These are phyloP conservation scores for Turritopsis dohrnii DNA, from an alignment of 30 jellyfish, hydroid and myxozoan genomes.

Conservation along the genomic window DNA sequence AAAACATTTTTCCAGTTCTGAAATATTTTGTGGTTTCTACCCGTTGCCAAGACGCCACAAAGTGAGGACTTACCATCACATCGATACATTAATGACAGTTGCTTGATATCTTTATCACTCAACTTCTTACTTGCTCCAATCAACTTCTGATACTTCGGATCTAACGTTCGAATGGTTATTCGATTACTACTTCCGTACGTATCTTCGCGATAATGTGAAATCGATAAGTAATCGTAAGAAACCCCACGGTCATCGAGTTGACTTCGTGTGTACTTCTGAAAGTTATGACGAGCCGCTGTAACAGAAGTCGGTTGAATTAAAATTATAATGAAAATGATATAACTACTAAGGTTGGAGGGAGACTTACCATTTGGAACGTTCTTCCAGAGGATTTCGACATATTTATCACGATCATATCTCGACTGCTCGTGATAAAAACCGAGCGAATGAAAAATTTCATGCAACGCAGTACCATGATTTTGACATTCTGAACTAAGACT, in stretches of 20 bases:
- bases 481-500: conserved; percentile 53
- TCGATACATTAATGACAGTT: conserved; percentile 32
- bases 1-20: neutral
- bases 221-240: conserved; percentile 51
- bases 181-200: conserved; percentile 57
- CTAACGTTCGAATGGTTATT: conserved; percentile 43
- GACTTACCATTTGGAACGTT: conserved; percentile 54
- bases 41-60: no score
- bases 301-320: neutral
- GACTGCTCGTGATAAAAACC: conserved; percentile 83
- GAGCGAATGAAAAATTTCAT: conserved; percentile 67
- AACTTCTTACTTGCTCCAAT: conserved; percentile 46
- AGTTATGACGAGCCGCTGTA: conserved; percentile 40
- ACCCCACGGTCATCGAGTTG: conserved; percentile 40
- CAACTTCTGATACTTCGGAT: conserved; percentile 18
- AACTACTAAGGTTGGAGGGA: no score
- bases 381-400: conserved; percentile 56
- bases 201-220: conserved; percentile 51
- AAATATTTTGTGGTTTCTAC: neutral
- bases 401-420: conserved; percentile 63
- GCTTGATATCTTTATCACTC: conserved; percentile 46
- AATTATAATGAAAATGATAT: neutral
- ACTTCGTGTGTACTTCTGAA: conserved; percentile 41
- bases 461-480: conserved; percentile 51
- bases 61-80: conserved; percentile 26